A percentile compares a stretch with the other conserved stretches of the same genome.
Evolutionary conservation across 2,113 vertebrate species (phyloP).

Genomic region (Chaetorhynchus papuensis): DNA sequence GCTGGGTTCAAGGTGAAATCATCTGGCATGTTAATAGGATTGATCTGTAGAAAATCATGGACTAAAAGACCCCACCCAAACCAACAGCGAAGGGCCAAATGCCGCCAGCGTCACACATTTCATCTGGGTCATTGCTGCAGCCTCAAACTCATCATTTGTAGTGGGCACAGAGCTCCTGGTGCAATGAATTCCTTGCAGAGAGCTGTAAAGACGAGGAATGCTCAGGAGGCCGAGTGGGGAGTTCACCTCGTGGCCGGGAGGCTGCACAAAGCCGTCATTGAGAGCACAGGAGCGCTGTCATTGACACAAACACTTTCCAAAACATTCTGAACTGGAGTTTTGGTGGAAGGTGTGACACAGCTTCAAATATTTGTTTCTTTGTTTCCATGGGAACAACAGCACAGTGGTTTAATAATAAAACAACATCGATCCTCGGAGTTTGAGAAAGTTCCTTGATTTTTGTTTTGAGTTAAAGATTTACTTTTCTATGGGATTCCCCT

Average conservation of each 20-base stretch:
- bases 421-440: constrained; percentile 48
- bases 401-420: constrained; percentile 75
- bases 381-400: constrained; percentile 81
- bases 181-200: not conserved
- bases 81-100: not conserved
- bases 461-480: constrained; percentile 2
- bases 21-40: not conserved
- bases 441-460: constrained; percentile 43
- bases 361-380: constrained; percentile 91
- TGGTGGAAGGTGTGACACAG: constrained; percentile 85
- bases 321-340: constrained; percentile 85
- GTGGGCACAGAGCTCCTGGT: not conserved
- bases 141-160: not conserved
- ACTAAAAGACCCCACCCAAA: not conserved
- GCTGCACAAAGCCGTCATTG: constrained; percentile 73
- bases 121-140: not conserved
- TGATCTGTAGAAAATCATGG: not conserved
- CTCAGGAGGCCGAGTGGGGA: constrained; percentile 6
- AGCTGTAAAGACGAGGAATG: constrained; percentile 25
- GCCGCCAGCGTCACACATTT: rapidly evolving
- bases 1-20: not conserved
- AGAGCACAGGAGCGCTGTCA: constrained; percentile 66
- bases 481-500: constrained; percentile 9
- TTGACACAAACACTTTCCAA: constrained; percentile 81
- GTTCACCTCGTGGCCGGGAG: constrained; percentile 40